Base-by-base conservation (phyloP, 2,797 vertebrate species). In the Phataginus tetradactyla region DNA sequence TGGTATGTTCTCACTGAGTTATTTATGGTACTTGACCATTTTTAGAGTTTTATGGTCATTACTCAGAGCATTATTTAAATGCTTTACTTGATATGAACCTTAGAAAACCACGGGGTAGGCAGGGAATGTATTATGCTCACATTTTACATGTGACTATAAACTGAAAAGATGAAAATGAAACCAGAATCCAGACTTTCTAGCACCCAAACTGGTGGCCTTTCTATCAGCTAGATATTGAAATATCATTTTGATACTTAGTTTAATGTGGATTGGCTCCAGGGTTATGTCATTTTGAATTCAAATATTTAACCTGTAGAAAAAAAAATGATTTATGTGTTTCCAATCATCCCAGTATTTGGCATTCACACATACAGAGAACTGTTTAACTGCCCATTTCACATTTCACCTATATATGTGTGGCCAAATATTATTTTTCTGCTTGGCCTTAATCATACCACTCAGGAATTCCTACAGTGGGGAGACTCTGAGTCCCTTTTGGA, bases 11-110 rank as follows among this genome's bases (percentile, higher is more conserved):
- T 89, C n/a, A 32, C 32, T 51, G 39, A 84, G 45, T 32, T 95
- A 91, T 74, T 92, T 75, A 68, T 10, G 68, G 29, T 29, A 15
- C 29, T 66, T 79, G 18, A 42, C 34, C 66, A 89, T 86, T 90
- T 88, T 93, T 29, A 64, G 17, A 86, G n/a, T 63, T 13, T 45
- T 45, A 45, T 45, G 45, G 45, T 45, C 45, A 45, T 45, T 45
- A 45, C 45, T 45, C 11, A 45, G 45, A 45, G 45, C 45, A 45
- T 45, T 45, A 75, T 71, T 59, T 91, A 89, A 74, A 74, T 71
- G 57, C 12, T 74, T 96, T 85, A 83, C 55, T 63, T 92, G 51
- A 84, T 87, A 39, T 78, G 45, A 69, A 77, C 37, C 49, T 80
- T 29, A 69, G 77, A 81, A 95, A 90, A 69, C n/a, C 37, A 59